Base-by-base conservation (phyloP, 1,140 invertebrate species). In the Drosophila orena region DNA sequence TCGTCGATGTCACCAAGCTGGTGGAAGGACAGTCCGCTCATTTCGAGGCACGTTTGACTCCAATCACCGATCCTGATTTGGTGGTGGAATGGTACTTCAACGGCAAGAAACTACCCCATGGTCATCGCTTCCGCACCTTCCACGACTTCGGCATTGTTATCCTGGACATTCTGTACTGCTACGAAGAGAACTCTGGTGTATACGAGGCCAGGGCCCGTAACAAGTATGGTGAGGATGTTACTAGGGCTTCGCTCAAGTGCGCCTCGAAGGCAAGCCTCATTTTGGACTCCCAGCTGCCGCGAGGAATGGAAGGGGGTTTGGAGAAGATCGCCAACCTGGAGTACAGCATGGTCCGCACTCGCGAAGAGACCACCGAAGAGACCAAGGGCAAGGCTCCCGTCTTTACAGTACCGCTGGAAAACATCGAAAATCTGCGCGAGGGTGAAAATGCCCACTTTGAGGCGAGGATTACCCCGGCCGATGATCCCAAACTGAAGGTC, bases 101-200 rank as follows among this genome's bases (percentile, higher is more conserved):
- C 92, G 97, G 97, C 54, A 97, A 98, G 92, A 97, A 97, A 91
- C 93, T 98, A 72, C 96, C 97, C 1, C 96, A 97, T 92, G 98
- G 98, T 24, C 98, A 99, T 93, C 95, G 98, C 62, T 99, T 98
- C 91, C 95, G 97, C 78, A 98, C 97, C 47, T 98, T 98, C 95
- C 97, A 99, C 91, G 98, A 99, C 91, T 99, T 99, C 93, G 98
- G 96, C 65, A 98, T 98, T 91, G 98, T 99, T 34, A 98, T 98
- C 79, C 94, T 99, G 62, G 98, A 99, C 85, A 98, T 99, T 66
- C 93, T 99, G 1, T 99, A 99, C 91, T 98, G 97, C 79, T 99
- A 99, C 90, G 97, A 97, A 93, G 98, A 99, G 93, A 99, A 99
- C 92, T 98, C 97, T 49, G 98, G 98, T 34, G 95, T 96, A 17